Conservation (phyloP, 1,140 invertebrate genomes). For the Marisa cornuarietis region DNA sequence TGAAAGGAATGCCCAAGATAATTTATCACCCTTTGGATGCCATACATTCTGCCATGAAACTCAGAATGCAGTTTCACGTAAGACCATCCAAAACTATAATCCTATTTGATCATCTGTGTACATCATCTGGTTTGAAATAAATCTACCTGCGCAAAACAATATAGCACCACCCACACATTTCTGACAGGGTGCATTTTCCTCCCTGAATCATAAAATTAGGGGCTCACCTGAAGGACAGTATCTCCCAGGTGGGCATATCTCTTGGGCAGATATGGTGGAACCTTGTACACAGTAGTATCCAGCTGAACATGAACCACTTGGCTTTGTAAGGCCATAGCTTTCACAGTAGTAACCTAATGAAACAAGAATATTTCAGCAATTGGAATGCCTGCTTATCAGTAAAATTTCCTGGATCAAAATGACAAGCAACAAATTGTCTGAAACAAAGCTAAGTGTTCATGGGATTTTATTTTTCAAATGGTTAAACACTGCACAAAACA, state of each 20-base stretch:
- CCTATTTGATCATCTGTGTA: too few relatives aligned
- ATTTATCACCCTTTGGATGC: too few relatives aligned
- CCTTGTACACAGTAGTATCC: constrained; percentile 59
- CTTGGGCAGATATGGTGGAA: constrained; percentile 42
- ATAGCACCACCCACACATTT: too few relatives aligned
- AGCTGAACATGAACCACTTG: constrained; percentile 49
- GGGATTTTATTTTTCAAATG: not conserved
- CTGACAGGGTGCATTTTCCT: too few relatives aligned
- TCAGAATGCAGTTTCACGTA: too few relatives aligned
- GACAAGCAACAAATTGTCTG: not conserved
- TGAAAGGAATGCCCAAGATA: too few relatives aligned
- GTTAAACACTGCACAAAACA: not conserved
- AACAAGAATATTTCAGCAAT: not conserved
- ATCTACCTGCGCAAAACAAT: too few relatives aligned
- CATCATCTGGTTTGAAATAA: too few relatives aligned
- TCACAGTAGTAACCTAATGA: constrained; percentile 58
- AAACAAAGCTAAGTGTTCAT: constrained; percentile 1
- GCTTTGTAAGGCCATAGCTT: constrained; percentile 43
- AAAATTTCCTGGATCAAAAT: not conserved
- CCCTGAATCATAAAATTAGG: not conserved
- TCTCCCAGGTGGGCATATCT: constrained; percentile 55
- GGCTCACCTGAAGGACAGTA: constrained; percentile 56
- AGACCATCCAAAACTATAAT: too few relatives aligned
- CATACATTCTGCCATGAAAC: too few relatives aligned
- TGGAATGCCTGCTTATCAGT: not conserved